A percentile compares a stretch with the other conserved stretches of the same genome.
These are phyloP conservation scores for Anastatus disparis DNA, from an alignment of 1,140 invertebrate species.

Conservation along the genomic window DNA sequence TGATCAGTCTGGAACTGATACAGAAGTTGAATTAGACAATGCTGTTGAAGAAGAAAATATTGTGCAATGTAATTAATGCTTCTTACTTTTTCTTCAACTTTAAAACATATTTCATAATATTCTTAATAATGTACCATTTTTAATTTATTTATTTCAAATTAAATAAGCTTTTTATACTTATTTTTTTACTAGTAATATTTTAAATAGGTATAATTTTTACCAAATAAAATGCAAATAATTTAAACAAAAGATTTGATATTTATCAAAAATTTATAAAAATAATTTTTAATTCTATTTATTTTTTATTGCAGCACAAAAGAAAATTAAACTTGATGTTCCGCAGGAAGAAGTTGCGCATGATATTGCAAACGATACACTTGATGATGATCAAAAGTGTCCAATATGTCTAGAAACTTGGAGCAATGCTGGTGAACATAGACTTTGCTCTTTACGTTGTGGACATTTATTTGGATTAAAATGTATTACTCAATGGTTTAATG, in stretches of 20 bases:
- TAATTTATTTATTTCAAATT: neutral
- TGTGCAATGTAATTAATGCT: constrained; percentile 20
- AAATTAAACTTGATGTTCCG: constrained; percentile 15
- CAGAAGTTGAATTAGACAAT: constrained; percentile 4
- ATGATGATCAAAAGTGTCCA: constrained; percentile 79
- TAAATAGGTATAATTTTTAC: neutral
- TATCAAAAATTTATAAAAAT: too few relatives aligned
- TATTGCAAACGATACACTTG: constrained; percentile 31
- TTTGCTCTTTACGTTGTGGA: constrained; percentile 87
- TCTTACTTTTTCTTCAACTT: neutral
- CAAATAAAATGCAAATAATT: too few relatives aligned
- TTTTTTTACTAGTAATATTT: neutral
- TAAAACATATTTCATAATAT: too few relatives aligned
- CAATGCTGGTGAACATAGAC: constrained; percentile 84
- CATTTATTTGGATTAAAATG: constrained; percentile 90
- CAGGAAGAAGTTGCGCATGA: neutral
- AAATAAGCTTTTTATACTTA: neutral
- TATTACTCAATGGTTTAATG: constrained; percentile 82
- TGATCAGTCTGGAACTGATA: neutral
- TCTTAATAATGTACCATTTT: too few relatives aligned
- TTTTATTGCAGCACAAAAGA: constrained; percentile 31
- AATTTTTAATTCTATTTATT: neutral
- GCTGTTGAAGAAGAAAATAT: constrained; percentile 6
- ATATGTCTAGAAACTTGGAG: constrained; percentile 91
- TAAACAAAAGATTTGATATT: too few relatives aligned